Evolutionary conservation across 2,113 vertebrate genomes (phyloP).

Genomic region (Tautogolabrus adspersus): DNA sequence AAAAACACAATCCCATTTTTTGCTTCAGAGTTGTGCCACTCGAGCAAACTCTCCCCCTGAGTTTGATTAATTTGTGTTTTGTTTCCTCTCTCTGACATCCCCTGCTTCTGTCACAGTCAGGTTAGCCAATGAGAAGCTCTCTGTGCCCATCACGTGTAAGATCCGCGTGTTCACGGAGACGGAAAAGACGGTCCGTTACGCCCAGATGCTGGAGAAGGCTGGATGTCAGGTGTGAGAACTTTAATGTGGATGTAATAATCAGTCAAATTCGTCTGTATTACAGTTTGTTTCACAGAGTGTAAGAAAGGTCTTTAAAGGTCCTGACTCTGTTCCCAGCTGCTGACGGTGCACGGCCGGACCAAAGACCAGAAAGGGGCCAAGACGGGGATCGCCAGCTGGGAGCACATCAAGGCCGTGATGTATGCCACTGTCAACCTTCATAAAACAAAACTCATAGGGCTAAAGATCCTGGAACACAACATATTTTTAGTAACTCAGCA

Average conservation of each 20-base stretch:
- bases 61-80: no score
- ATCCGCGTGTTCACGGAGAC: slow-evolving; percentile 96
- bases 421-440: slow-evolving; percentile 64
- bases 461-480: no score
- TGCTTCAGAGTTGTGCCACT: not conserved
- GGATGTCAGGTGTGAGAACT: slow-evolving; percentile 91
- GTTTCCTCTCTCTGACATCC: not conserved
- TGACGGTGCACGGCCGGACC: slow-evolving; percentile 95
- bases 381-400: slow-evolving; percentile 93
- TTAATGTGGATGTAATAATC: not conserved
- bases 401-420: slow-evolving; percentile 95
- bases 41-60: not conserved
- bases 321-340: slow-evolving; percentile 77
- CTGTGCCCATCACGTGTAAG: slow-evolving; percentile 97
- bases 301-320: not conserved
- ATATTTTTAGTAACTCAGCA: not conserved
- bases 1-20: no score
- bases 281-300: not conserved
- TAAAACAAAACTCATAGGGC: no score
- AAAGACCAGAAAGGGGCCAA: slow-evolving; percentile 97
- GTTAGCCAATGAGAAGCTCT: slow-evolving; percentile 92
- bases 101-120: slow-evolving; percentile 82
- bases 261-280: not conserved
- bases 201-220: slow-evolving; percentile 96
- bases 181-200: slow-evolving; percentile 93